Base-by-base conservation (phyloP, 2,797 vertebrate genomes). In the Rhinatrema bivittatum region DNA sequence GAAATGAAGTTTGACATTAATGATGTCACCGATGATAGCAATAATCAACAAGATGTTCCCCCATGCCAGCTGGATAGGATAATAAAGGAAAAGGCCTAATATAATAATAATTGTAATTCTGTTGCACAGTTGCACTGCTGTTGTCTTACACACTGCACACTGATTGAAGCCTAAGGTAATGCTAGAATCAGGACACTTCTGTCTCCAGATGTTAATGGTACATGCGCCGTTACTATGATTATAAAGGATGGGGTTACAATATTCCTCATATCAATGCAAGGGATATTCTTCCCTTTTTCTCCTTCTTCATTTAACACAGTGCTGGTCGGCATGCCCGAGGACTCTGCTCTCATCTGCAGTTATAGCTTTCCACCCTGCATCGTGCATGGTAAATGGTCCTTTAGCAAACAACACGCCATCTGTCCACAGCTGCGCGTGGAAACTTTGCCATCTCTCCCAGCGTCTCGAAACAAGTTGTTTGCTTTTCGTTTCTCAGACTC, bases 241-340 rank as follows among this genome's bases (percentile, higher is more conserved):
- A 30, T 31, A 29, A 49, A n/a, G 16, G 4, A 3, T 4, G 11
- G 25, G 11, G 53, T 42, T 35, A 32, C 27, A 16, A 38, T 16
- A 50, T 50, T 37, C 56, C 46, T 36, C 42, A 22, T 28, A 24
- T 15, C n/a, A n/a, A 25, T 19, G 19, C 32, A 42, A n/a, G 14
- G 12, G 23, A 22, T 40, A 12, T 15, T 30, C 10, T 17, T 15
- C 28, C 42, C 34, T 46, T 1, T 1, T 9, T 37, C 6, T 8
- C 20, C 13, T 5, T 28, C 13, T 25, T 18, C 20, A 20, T 23
- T 25, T 32, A 29, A 43, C 39, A 30, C 5, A 11, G 14, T 29
- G 13, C n/a, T n/a, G n/a, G n/a, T n/a, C n/a, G n/a, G n/a, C n/a
- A n/a, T n/a, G n/a, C n/a, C n/a, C n/a, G n/a, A n/a, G n/a, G n/a